A percentile compares a stretch with the other conserved stretches of the same genome.
Conservation (phyloP, 2,888 invertebrate species). For the Pristionchus mayeri region DNA sequence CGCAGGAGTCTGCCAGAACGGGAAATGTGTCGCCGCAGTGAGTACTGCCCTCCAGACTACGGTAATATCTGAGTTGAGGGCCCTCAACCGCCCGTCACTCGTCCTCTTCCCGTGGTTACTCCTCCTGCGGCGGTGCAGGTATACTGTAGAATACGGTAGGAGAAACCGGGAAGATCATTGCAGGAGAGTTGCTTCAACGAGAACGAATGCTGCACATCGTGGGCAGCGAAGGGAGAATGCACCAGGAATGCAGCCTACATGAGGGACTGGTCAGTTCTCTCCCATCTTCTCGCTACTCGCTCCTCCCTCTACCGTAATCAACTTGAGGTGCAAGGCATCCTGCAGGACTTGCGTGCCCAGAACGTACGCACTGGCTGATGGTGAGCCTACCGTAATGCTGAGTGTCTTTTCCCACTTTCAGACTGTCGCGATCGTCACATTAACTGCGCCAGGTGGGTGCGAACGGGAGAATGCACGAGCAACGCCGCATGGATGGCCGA, state of each 20-base stretch:
- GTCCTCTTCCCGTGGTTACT: neutral
- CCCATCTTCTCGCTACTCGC: no score
- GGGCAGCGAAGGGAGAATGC: slow-evolving; percentile 48
- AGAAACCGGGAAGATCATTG: neutral
- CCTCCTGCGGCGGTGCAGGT: slow-evolving; percentile 25
- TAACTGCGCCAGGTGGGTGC: slow-evolving; percentile 6
- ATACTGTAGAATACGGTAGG: neutral
- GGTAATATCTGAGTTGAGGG: neutral
- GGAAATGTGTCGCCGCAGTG: slow-evolving; percentile 47
- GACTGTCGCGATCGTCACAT: slow-evolving; percentile 20
- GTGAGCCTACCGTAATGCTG: neutral
- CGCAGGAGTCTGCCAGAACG: slow-evolving; percentile 42
- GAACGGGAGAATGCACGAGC: slow-evolving; percentile 7
- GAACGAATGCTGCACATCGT: slow-evolving; percentile 49
- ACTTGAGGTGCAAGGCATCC: neutral
- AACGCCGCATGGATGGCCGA: slow-evolving; percentile 28
- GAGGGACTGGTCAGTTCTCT: slow-evolving; percentile 47
- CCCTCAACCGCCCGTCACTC: slow-evolving; percentile 28
- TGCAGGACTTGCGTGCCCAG: neutral
- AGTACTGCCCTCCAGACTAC: neutral
- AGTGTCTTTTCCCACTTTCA: neutral
- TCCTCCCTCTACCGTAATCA: no score
- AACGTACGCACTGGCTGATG: neutral
- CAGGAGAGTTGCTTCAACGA: slow-evolving; percentile 52
- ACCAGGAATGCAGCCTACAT: slow-evolving; percentile 50